Evolutionary conservation across 2,797 vertebrate species (phyloP), one percentile per base, ranked within the genome.

Genomic region (Rhynchotus rufescens): DNA sequence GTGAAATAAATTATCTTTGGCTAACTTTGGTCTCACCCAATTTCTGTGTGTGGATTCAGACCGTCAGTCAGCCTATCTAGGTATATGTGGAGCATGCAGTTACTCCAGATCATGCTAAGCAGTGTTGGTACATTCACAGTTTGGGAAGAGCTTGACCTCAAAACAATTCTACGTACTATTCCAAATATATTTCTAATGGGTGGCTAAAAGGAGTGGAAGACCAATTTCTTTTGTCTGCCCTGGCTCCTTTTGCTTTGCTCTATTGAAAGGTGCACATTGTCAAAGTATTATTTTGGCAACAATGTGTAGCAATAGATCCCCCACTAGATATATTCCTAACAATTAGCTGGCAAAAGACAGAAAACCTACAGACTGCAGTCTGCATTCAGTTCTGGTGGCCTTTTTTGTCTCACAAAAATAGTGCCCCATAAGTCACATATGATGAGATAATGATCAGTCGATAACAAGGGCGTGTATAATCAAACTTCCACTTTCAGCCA

Each of bases 401-500:
- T 36, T 25, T 5, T 54, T 75, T 85, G 42, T 47, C 54, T 72
- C 51, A 84, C 65, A 84, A 88, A 92, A 92, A 80, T 73, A 84
- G 45, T 65, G 42, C 49, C 34, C 15, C 32, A 65, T 45, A 81
- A 82, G 68, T 62, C 49, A 8, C 78, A 88, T 74, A 30, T 54
- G 49, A 82, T 69, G 66, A 88, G 92, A 92, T 93, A 90, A 76
- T 28, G 45, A 94, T 94, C 89, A 62, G 56, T 62, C 62, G 92
- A 76, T 84, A 94, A 96, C 88, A 92, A 94, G 92, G 92, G 94
- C 0, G 86, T 94, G 85, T 88, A 47, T 77, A 92, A 77, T 45
- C 74, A 71, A 93, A 88, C 88, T 95, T 96, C 92, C 93, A 94
- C 77, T 92, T 95, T 42, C 83, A 86, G 74, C 42, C 77, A 57